These are phyloP conservation scores for Gari tellinella DNA, from an alignment of 2,888 invertebrate genomes.

Conservation along the genomic window DNA sequence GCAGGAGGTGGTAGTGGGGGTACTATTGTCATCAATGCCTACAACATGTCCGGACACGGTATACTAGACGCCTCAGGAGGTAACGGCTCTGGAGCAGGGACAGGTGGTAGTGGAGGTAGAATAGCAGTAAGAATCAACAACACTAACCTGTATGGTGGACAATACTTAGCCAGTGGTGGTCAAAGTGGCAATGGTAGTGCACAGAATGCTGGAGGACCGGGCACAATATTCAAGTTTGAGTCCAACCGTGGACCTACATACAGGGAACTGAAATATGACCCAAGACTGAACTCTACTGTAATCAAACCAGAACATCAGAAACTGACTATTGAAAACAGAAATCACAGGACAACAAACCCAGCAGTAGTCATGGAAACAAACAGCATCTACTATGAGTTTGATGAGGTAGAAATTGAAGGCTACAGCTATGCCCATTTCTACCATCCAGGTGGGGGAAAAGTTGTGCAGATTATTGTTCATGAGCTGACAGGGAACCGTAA, in stretches of 20 bases:
- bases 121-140: constrained; percentile 68
- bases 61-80: constrained; percentile 71
- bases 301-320: constrained; percentile 73
- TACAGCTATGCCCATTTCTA: constrained; percentile 75
- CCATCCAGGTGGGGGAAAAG: constrained; percentile 58
- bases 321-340: constrained; percentile 67
- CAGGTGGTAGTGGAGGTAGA: constrained; percentile 74
- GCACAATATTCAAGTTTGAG: constrained; percentile 76
- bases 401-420: constrained; percentile 73
- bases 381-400: constrained; percentile 70
- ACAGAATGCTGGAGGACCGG: constrained; percentile 69
- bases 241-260: constrained; percentile 74
- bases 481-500: constrained; percentile 75
- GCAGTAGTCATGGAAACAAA: constrained; percentile 73
- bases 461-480: constrained; percentile 66
- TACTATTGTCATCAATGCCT: constrained; percentile 67
- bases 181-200: constrained; percentile 30
- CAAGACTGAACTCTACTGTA: constrained; percentile 65
- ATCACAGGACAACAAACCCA: constrained; percentile 66
- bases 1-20: constrained; percentile 76
- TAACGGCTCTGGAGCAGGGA: constrained; percentile 57
- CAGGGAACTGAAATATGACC: constrained; percentile 76
- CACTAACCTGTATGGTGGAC: constrained; percentile 68
- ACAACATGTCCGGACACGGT: constrained; percentile 75
- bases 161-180: constrained; percentile 71